These are phyloP conservation scores for Pseudocheirus occidentalis DNA, from an alignment of 2,797 vertebrate genomes.

Conservation along the genomic window DNA sequence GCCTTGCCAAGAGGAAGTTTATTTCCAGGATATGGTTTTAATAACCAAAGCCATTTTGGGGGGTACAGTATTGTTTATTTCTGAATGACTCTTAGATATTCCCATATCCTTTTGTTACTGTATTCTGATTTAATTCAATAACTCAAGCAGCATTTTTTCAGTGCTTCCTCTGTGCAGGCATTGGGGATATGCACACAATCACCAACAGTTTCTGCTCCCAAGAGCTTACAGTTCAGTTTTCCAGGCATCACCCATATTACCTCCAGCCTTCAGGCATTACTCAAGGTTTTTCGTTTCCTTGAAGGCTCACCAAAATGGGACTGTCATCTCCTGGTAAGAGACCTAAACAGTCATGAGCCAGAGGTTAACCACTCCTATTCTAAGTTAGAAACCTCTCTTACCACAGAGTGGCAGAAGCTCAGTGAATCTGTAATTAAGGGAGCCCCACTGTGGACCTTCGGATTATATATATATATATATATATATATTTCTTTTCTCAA, in stretches of 20 bases:
- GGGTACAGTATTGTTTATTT: conserved; percentile 38
- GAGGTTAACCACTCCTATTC: background rate
- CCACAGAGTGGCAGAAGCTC: background rate
- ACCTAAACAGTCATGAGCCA: background rate
- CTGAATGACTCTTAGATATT: conserved; percentile 42
- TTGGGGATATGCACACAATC: background rate
- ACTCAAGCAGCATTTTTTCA: conserved; percentile 25
- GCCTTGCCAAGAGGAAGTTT: conserved; percentile 50
- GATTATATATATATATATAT: background rate
- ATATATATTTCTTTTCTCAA: background rate
- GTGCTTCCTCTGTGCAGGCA: background rate
- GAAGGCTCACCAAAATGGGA: background rate
- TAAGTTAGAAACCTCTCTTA: conserved; percentile 41
- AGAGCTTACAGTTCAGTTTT: background rate
- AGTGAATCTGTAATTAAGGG: conserved; percentile 46
- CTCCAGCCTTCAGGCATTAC: background rate
- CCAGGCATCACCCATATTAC: background rate
- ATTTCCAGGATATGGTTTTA: conserved; percentile 59
- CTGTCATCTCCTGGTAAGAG: background rate
- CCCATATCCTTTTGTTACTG: conserved; percentile 23
- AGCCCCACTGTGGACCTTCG: background rate
- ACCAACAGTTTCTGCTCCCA: conserved; percentile 10
- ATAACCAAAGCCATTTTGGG: background rate
- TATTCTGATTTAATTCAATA: conserved; percentile 34
- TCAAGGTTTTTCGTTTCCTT: background rate